Conservation (phyloP, 1,140 invertebrate genomes). For the Piezodorus guildinii region DNA sequence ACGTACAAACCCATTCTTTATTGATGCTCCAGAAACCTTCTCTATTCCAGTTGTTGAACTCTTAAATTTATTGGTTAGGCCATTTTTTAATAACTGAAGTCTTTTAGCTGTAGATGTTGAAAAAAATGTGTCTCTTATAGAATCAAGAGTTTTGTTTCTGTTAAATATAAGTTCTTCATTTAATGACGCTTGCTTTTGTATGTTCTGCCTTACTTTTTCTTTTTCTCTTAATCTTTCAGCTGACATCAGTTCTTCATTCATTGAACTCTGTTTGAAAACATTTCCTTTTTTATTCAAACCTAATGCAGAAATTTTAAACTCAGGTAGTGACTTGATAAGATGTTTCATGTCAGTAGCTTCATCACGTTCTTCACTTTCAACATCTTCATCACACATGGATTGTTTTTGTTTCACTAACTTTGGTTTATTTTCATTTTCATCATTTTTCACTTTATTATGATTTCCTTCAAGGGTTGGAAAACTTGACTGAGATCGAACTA, state of each 20-base stretch:
- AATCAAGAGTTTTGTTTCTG: constrained; percentile 49
- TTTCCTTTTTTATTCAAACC: constrained; percentile 40
- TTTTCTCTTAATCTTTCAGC: constrained; percentile 69
- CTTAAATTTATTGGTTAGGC: constrained; percentile 65
- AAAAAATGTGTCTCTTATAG: constrained; percentile 58
- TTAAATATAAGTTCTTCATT: constrained; percentile 76
- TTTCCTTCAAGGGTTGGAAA: constrained; percentile 49
- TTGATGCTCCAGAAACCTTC: constrained; percentile 54
- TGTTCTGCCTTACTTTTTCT: constrained; percentile 68
- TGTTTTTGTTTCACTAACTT: constrained; percentile 69
- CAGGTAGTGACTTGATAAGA: constrained; percentile 45
- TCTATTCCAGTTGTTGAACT: constrained; percentile 68
- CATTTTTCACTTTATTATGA: constrained; percentile 21
- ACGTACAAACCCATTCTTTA: constrained; percentile 54
- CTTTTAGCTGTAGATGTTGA: constrained; percentile 60
- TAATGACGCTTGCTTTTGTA: constrained; percentile 76
- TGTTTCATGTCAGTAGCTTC: constrained; percentile 52
- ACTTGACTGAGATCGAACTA: constrained; percentile 56
- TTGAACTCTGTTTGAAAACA: constrained; percentile 72
- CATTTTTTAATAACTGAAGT: constrained; percentile 72
- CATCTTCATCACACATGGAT: constrained; percentile 53
- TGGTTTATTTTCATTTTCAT: constrained; percentile 37
- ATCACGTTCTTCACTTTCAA: constrained; percentile 45
- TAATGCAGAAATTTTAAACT: constrained; percentile 40
- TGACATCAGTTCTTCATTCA: constrained; percentile 82